Percentiles rank a stretch among this genome's conserved stretches.
phyloP scores from a whole-genome alignment of 2,113 vertebrate genomes.

The Sakesphorus luctuosus region DNA sequence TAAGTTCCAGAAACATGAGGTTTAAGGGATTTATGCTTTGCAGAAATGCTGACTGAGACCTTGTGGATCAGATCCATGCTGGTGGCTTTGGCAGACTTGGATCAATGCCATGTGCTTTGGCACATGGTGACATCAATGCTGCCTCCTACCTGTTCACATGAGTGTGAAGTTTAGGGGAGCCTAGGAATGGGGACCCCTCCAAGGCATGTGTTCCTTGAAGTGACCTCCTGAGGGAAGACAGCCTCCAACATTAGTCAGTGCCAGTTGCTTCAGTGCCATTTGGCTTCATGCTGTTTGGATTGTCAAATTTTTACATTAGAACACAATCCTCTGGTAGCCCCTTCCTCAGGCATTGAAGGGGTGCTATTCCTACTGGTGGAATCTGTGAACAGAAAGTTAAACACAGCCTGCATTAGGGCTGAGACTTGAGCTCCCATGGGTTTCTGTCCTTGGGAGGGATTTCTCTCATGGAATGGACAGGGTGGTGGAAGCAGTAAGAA shows the following conservation, averaged over 20 bases:
- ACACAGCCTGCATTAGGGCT: neutral
- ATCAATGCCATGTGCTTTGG: fast-evolving
- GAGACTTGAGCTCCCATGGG: neutral
- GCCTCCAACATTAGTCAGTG: fast-evolving
- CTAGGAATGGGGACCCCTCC: too few relatives aligned
- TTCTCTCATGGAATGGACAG: neutral
- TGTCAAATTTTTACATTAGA: fast-evolving
- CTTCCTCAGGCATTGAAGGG: fast-evolving
- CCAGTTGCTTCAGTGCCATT: neutral
- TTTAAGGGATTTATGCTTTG: slow-evolving; percentile 17
- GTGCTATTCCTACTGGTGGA: neutral
- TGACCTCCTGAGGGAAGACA: neutral
- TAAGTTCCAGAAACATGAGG: slow-evolving; percentile 29
- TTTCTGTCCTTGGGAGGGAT: neutral
- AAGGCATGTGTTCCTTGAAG: fast-evolving
- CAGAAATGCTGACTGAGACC: neutral
- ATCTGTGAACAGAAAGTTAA: neutral
- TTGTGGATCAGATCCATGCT: neutral
- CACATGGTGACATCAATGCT: fast-evolving
- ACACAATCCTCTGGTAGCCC: neutral
- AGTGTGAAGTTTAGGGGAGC: neutral
- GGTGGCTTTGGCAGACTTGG: neutral
- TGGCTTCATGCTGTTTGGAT: neutral
- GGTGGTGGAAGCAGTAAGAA: neutral
- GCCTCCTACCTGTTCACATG: neutral